Conservation (phyloP, 2,888 invertebrate genomes). For the Andrena haemorrhoa region DNA sequence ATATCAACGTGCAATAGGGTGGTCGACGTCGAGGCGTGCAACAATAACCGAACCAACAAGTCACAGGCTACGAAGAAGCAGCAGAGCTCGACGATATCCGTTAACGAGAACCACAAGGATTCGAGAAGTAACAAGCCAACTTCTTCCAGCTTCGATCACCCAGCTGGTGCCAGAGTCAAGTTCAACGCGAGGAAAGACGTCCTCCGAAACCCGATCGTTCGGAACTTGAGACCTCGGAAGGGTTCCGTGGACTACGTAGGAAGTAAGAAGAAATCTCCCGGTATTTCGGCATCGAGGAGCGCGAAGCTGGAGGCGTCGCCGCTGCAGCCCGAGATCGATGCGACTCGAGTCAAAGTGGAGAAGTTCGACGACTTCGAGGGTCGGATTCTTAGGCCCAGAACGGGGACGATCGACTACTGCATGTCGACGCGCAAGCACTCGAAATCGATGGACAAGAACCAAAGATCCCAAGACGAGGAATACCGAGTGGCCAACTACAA, state of each 20-base stretch:
- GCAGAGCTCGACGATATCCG: not conserved
- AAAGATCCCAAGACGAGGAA: not conserved
- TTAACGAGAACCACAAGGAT: not conserved
- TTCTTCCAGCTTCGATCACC: not conserved
- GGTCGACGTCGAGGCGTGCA: not conserved
- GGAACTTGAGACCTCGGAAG: constrained; percentile 77
- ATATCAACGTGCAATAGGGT: constrained; percentile 20
- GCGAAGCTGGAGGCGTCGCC: not conserved
- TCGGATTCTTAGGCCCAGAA: constrained; percentile 75
- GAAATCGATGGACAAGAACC: not conserved
- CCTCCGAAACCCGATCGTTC: constrained; percentile 8
- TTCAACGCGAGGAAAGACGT: not conserved
- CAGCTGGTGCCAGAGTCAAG: not conserved
- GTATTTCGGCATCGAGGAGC: not conserved
- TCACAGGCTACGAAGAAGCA: not conserved
- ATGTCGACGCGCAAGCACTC: constrained; percentile 51
- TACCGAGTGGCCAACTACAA: constrained; percentile 1
- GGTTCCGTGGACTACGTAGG: constrained; percentile 67
- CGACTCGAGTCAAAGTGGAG: constrained; percentile 69
- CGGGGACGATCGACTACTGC: constrained; percentile 64
- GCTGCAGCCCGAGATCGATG: not conserved
- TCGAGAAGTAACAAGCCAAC: not conserved
- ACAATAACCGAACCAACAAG: not conserved
- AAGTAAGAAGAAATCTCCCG: constrained; percentile 41
- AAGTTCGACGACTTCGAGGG: constrained; percentile 47